phyloP scores from a whole-genome alignment of 2,888 invertebrate species.

The Hoplodrina ambigua region DNA sequence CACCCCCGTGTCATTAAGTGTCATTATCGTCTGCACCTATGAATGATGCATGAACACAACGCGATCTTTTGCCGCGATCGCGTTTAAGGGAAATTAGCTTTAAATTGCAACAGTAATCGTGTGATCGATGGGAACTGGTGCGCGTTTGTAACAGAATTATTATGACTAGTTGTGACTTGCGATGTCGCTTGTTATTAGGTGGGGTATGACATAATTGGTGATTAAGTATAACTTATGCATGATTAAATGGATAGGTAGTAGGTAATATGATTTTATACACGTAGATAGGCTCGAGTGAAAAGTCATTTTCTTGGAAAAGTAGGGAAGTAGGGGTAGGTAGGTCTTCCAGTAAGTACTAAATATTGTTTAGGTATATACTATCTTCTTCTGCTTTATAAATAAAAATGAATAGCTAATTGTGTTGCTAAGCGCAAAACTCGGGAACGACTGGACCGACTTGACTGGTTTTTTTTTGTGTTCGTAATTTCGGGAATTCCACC shows the following conservation, averaged over 20 bases:
- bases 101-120: conserved; percentile 78
- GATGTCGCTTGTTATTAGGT: conserved; percentile 22
- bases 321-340: too few relatives aligned
- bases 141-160: conserved; percentile 51
- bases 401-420: too few relatives aligned
- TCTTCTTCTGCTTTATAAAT: too few relatives aligned
- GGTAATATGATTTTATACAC: conserved; percentile 4
- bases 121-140: conserved; percentile 57
- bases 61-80: conserved; percentile 77
- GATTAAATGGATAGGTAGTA: neutral
- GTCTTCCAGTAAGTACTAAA: too few relatives aligned
- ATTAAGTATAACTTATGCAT: conserved; percentile 10
- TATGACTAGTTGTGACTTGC: conserved; percentile 43
- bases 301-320: neutral
- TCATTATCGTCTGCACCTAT: conserved; percentile 79
- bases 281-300: neutral
- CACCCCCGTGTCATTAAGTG: conserved; percentile 75
- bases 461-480: too few relatives aligned
- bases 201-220: conserved; percentile 6
- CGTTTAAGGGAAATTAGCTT: conserved; percentile 79
- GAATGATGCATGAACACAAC: conserved; percentile 84
- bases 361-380: too few relatives aligned
- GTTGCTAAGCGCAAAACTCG: too few relatives aligned
- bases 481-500: too few relatives aligned
- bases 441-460: too few relatives aligned